Evolutionary conservation across 2,113 vertebrate genomes (phyloP).

Genomic region (Corythaeola cristata): DNA sequence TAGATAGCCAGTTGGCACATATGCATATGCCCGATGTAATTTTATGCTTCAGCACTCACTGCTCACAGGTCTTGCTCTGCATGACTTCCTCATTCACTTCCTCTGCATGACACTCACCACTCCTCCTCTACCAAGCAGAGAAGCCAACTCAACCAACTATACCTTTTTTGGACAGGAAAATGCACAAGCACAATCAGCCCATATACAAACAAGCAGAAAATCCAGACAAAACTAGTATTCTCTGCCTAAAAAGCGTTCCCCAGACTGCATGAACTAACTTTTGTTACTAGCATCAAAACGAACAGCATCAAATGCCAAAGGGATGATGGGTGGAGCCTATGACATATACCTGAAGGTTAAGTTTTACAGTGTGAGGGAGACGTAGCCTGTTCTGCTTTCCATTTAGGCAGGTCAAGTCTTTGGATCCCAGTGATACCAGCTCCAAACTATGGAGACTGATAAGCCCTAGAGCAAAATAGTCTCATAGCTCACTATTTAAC

Average conservation of each 20-base stretch:
- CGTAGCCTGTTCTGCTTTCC: background rate
- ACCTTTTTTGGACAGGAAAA: background rate
- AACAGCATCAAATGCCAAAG: background rate
- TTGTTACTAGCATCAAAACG: background rate
- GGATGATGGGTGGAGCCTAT: background rate
- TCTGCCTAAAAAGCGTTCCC: background rate
- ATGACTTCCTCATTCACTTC: background rate
- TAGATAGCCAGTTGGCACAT: background rate
- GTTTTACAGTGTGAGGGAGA: background rate
- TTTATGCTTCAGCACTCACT: background rate
- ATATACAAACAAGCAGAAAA: background rate
- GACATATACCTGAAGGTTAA: background rate
- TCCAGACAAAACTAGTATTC: background rate
- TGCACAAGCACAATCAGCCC: background rate
- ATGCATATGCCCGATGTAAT: background rate
- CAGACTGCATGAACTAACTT: background rate
- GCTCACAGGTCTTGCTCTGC: background rate
- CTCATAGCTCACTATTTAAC: background rate
- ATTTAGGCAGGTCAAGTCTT: background rate
- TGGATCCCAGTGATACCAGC: background rate
- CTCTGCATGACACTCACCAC: accelerated
- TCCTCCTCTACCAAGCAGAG: background rate
- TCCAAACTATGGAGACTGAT: background rate
- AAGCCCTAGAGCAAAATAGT: background rate
- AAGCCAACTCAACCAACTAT: background rate